A percentile compares a stretch with the other conserved stretches of the same genome.
These are phyloP conservation scores for Teleopsis dalmanni DNA, from an alignment of 1,140 invertebrate species.

Conservation along the genomic window DNA sequence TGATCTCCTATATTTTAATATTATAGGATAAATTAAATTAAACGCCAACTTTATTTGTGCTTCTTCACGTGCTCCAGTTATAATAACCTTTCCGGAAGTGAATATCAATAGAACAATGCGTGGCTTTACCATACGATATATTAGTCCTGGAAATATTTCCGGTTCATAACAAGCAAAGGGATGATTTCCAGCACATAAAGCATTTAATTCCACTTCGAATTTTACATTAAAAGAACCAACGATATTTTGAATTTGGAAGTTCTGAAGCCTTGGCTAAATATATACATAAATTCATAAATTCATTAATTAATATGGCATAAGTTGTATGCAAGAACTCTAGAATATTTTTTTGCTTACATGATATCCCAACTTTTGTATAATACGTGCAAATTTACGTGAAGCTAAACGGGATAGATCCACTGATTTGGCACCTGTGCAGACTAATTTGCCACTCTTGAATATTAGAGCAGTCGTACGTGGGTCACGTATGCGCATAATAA, in stretches of 20 bases:
- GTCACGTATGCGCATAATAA: slow-evolving; percentile 97
- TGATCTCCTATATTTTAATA: too few species aligned
- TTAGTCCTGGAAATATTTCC: too few species aligned
- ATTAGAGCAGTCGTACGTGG: slow-evolving; percentile 95
- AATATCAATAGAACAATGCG: too few species aligned
- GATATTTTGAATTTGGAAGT: slow-evolving; percentile 99
- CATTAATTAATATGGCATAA: too few species aligned
- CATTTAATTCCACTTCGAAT: too few species aligned
- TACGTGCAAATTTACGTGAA: slow-evolving; percentile 94
- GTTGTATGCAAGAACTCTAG: not conserved
- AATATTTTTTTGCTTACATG: slow-evolving; percentile 53
- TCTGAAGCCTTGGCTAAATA: slow-evolving; percentile 88
- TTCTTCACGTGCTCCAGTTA: too few species aligned
- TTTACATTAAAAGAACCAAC: slow-evolving; percentile 97
- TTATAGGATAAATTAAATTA: too few species aligned
- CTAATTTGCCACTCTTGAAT: slow-evolving; percentile 99
- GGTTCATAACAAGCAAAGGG: too few species aligned
- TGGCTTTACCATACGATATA: too few species aligned
- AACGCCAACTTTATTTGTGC: too few species aligned
- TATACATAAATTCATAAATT: slow-evolving; percentile 16
- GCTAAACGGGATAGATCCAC: slow-evolving; percentile 92
- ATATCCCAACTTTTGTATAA: slow-evolving; percentile 96
- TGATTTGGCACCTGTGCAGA: slow-evolving; percentile 97
- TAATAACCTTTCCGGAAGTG: too few species aligned
- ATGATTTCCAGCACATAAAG: too few species aligned